A percentile compares a stretch with the other conserved stretches of the same genome.
These are phyloP conservation scores for Phoxinus phoxinus DNA, from an alignment of 2,113 vertebrate genomes.

Conservation along the genomic window DNA sequence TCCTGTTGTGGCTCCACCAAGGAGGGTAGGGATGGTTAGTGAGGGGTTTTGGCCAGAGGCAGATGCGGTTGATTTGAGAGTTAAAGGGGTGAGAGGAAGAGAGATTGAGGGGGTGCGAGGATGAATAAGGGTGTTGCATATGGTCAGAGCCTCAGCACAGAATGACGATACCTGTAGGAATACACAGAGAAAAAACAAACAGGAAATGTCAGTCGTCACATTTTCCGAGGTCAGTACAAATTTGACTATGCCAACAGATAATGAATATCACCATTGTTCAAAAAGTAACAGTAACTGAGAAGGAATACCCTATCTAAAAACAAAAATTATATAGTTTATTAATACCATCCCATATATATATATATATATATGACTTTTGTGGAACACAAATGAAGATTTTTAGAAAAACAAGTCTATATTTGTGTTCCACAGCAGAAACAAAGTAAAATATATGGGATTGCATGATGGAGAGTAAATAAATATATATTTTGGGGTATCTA, in stretches of 20 bases:
- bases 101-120: slow-evolving; percentile 81
- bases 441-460: too few species aligned
- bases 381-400: too few species aligned
- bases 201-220: not conserved
- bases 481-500: too few species aligned
- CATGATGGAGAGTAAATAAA: too few species aligned
- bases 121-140: slow-evolving; percentile 85
- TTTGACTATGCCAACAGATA: not conserved
- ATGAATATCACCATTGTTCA: not conserved
- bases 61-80: slow-evolving; percentile 69
- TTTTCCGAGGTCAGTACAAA: not conserved
- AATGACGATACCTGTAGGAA: slow-evolving; percentile 84
- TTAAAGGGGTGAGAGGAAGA: slow-evolving; percentile 75
- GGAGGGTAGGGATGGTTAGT: slow-evolving; percentile 69
- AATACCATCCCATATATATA: too few species aligned
- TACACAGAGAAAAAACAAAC: not conserved
- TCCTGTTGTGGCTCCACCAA: slow-evolving; percentile 66
- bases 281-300: not conserved
- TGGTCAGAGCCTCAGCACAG: slow-evolving; percentile 82
- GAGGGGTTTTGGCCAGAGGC: slow-evolving; percentile 68
- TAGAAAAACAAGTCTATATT: too few species aligned
- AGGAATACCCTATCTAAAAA: not conserved
- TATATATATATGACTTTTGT: too few species aligned
- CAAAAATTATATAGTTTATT: not conserved
- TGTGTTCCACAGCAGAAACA: too few species aligned